A percentile compares a stretch with the other conserved stretches of the same genome.
These are phyloP conservation scores for Crotalus tigris DNA, from an alignment of 2,113 vertebrate genomes.

Conservation along the genomic window DNA sequence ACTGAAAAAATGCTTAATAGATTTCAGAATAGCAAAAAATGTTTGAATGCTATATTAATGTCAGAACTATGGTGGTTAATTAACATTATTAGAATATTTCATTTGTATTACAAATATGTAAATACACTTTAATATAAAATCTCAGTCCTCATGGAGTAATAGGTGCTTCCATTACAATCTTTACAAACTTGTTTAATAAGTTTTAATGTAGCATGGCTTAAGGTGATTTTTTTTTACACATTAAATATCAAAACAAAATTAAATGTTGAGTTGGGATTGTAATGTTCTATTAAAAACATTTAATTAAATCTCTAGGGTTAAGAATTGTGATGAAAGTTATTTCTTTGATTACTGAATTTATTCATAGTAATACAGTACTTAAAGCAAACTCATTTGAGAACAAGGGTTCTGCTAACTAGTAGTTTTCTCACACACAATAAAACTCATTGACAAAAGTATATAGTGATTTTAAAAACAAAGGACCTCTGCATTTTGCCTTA, in stretches of 20 bases:
- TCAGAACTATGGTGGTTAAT: constrained; percentile 58
- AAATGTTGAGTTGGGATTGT: constrained; percentile 61
- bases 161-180: constrained; percentile 67
- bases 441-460: constrained; percentile 12
- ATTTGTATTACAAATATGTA: constrained; percentile 67
- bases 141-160: constrained; percentile 62
- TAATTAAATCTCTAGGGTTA: constrained; percentile 46
- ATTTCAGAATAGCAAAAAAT: constrained; percentile 32
- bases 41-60: constrained; percentile 55
- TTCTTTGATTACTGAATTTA: constrained; percentile 30
- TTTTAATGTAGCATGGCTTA: constrained; percentile 65
- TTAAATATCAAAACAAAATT: constrained; percentile 53
- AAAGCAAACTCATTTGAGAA: constrained; percentile 29
- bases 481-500: constrained; percentile 32
- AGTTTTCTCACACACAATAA: background rate
- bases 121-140: constrained; percentile 67
- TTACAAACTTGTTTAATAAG: constrained; percentile 61
- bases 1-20: constrained; percentile 14
- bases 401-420: constrained; percentile 9
- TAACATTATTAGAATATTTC: constrained; percentile 64
- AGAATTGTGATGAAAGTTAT: constrained; percentile 47
- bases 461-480: constrained; percentile 26
- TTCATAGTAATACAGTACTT: constrained; percentile 26
- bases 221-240: constrained; percentile 37
- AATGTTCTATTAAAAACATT: constrained; percentile 53